Conservation (phyloP, 2,888 invertebrate genomes). For the Agrochola circellaris region DNA sequence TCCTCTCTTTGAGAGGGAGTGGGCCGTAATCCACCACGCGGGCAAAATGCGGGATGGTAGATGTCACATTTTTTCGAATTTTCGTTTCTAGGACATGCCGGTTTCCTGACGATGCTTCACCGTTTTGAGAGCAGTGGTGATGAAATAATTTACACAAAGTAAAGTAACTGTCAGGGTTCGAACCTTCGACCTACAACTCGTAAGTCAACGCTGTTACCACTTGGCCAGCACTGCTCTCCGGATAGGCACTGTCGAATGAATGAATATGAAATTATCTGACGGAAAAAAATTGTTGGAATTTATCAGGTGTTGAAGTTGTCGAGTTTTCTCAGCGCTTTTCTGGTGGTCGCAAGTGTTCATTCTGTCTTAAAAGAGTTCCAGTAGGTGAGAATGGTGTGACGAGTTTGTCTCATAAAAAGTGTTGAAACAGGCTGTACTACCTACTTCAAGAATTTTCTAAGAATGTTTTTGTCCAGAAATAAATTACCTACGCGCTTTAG, state of each 20-base stretch:
- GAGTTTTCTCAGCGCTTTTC: background rate
- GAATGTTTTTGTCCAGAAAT: background rate
- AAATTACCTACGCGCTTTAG: background rate
- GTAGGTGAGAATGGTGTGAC: background rate
- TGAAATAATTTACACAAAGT: too few species aligned
- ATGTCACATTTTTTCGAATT: too few species aligned
- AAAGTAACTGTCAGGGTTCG: too few species aligned
- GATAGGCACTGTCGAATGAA: background rate
- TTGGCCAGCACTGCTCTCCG: background rate
- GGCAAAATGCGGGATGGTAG: too few species aligned
- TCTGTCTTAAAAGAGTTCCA: too few species aligned
- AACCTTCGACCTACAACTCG: too few species aligned
- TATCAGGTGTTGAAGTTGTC: background rate
- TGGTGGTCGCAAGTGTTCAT: background rate
- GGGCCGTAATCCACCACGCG: too few species aligned
- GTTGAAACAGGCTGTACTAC: background rate
- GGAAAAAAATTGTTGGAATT: too few species aligned
- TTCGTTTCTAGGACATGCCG: too few species aligned
- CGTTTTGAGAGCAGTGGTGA: too few species aligned
- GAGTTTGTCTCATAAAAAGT: background rate
- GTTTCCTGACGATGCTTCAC: too few species aligned
- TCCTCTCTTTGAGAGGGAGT: too few species aligned
- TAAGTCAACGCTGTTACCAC: background rate
- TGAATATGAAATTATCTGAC: background rate
- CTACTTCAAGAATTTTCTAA: background rate